Conservation (phyloP, 37 sponge, comb jelly and placozoan species). For the Aphrocallistes beatrix region DNA sequence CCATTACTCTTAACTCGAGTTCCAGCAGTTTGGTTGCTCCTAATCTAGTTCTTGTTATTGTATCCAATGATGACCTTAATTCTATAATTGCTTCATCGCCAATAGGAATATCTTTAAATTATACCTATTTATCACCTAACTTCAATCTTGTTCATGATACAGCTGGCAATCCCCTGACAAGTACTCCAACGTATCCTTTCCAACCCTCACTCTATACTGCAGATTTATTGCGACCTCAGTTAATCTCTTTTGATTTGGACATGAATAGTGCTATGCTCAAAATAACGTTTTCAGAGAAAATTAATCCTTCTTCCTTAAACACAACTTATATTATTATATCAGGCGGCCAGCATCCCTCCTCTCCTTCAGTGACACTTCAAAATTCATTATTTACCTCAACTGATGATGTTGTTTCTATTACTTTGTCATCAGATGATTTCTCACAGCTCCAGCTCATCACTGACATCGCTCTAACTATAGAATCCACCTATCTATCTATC, state of each 20-base stretch:
- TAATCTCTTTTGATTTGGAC: slow-evolving; percentile 57
- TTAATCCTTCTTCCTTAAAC: slow-evolving; percentile 48
- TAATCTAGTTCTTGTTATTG: slow-evolving; percentile 26
- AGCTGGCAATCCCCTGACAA: slow-evolving; percentile 23
- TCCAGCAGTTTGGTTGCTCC: not conserved
- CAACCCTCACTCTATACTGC: slow-evolving; percentile 23
- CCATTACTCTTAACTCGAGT: slow-evolving; percentile 22
- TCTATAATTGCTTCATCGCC: slow-evolving; percentile 34
- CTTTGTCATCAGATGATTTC: slow-evolving; percentile 37
- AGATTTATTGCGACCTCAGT: slow-evolving; percentile 40
- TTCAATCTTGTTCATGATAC: slow-evolving; percentile 36
- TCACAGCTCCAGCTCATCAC: slow-evolving; percentile 38
- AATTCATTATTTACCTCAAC: not conserved
- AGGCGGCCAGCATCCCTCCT: slow-evolving; percentile 2
- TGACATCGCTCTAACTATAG: slow-evolving; percentile 30
- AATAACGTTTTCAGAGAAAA: slow-evolving; percentile 79
- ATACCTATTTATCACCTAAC: slow-evolving; percentile 37
- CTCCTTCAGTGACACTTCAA: slow-evolving; percentile 20
- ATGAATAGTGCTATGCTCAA: slow-evolving; percentile 59
- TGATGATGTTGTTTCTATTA: slow-evolving; percentile 19
- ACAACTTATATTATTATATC: slow-evolving; percentile 34
- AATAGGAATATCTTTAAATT: slow-evolving; percentile 35
- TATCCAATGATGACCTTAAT: slow-evolving; percentile 18
- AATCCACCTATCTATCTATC: slow-evolving; percentile 52
- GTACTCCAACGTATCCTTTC: slow-evolving; percentile 26